Evolutionary conservation across 2,888 invertebrate genomes (phyloP).

Genomic region (Thereva nobilitata): DNA sequence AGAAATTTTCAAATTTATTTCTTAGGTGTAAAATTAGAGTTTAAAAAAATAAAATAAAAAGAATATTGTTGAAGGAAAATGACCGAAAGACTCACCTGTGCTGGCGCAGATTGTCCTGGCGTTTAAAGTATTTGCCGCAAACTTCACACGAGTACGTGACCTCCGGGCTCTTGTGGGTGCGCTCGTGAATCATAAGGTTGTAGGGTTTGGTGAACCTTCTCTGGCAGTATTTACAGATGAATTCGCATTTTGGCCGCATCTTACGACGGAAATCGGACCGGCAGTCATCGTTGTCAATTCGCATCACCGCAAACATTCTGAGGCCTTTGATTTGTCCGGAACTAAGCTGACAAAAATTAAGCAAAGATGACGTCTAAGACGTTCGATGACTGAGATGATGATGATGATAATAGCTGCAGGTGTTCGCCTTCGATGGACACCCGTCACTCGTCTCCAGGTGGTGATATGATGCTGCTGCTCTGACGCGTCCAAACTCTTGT

Average conservation of each 20-base stretch:
- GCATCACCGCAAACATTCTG: slow-evolving; percentile 89
- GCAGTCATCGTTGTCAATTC: slow-evolving; percentile 85
- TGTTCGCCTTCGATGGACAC: too few relatives aligned
- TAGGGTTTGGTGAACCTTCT: slow-evolving; percentile 98
- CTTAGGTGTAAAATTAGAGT: slow-evolving; percentile 7
- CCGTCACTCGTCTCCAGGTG: too few relatives aligned
- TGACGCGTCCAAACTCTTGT: too few relatives aligned
- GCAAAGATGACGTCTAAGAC: not conserved
- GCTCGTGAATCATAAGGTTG: slow-evolving; percentile 97
- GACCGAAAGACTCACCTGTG: slow-evolving; percentile 73
- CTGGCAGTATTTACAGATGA: slow-evolving; percentile 97
- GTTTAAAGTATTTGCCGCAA: slow-evolving; percentile 96
- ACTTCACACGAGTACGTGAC: slow-evolving; percentile 96
- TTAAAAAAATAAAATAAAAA: not conserved
- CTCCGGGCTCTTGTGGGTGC: slow-evolving; percentile 96
- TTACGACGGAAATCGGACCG: slow-evolving; percentile 84
- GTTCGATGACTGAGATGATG: not conserved
- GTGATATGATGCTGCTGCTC: too few relatives aligned
- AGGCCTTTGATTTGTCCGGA: slow-evolving; percentile 42
- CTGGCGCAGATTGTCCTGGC: slow-evolving; percentile 94
- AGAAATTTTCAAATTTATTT: slow-evolving; percentile 6
- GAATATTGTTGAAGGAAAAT: too few relatives aligned
- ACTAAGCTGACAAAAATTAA: slow-evolving; percentile 5
- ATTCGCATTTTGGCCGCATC: slow-evolving; percentile 94
- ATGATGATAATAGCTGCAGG: too few relatives aligned